phyloP scores from a whole-genome alignment of 2,797 vertebrate genomes.

The Notolepis coatsorum region DNA sequence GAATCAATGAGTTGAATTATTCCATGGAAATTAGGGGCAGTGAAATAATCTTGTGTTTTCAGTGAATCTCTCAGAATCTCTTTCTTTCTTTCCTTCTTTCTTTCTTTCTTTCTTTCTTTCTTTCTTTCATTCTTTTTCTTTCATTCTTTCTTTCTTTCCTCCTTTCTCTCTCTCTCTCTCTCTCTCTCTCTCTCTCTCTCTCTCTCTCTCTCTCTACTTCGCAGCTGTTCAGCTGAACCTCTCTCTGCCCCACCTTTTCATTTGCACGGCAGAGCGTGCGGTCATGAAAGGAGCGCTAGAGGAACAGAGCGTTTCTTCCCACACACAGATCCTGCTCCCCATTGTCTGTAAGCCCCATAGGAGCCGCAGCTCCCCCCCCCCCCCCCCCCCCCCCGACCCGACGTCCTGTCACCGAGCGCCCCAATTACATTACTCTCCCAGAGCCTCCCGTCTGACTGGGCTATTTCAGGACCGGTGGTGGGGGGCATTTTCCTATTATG shows the following conservation, averaged over 20 bases:
- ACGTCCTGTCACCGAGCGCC: conserved; percentile 57
- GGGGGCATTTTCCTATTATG: conserved; percentile 44
- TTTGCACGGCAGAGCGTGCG: not conserved
- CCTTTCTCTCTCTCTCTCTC: not conserved
- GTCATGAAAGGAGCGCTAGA: not conserved
- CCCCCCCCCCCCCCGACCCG: conserved; percentile 9
- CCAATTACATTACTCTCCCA: conserved; percentile 63
- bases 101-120: not conserved
- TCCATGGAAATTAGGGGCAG: too few relatives aligned
- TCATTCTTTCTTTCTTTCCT: not conserved
- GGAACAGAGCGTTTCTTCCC: conserved; percentile 34
- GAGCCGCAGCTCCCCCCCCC: conserved; percentile 35
- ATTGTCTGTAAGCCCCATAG: conserved; percentile 43
- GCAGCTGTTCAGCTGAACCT: not conserved
- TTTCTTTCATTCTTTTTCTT: not conserved
- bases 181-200: not conserved
- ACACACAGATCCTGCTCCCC: conserved; percentile 28
- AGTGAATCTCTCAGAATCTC: too few relatives aligned
- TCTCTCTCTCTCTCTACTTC: not conserved
- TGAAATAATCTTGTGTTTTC: too few relatives aligned
- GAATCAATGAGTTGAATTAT: too few relatives aligned
- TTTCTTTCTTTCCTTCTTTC: not conserved
- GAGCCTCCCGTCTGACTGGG: conserved; percentile 53
- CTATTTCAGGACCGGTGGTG: conserved; percentile 69
- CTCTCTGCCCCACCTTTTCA: conserved; percentile 6